A percentile compares a stretch with the other conserved stretches of the same genome.
phyloP scores from a whole-genome alignment of 53 echinoderm and acorn worm species.

The Stichopus horrens region DNA sequence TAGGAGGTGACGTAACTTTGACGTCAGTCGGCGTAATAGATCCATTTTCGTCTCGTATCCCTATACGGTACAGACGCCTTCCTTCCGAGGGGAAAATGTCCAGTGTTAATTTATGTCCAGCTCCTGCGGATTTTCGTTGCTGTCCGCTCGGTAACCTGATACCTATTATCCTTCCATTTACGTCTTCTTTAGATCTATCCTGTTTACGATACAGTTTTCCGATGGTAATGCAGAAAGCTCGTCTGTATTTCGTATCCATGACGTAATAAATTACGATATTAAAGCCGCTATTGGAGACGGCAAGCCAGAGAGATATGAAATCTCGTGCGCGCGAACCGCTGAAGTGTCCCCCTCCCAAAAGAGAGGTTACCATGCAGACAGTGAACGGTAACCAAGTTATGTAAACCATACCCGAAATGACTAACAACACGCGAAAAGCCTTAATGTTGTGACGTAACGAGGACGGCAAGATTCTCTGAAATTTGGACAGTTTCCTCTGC shows the following conservation, averaged over 20 bases:
- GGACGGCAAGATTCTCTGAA: slow-evolving; percentile 13
- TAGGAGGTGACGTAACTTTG: background rate
- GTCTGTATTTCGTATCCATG: slow-evolving; percentile 54
- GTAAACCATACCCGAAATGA: slow-evolving; percentile 55
- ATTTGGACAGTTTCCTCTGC: background rate
- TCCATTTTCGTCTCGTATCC: slow-evolving; percentile 49
- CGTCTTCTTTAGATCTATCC: background rate
- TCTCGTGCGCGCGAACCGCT: background rate
- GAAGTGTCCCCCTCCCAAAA: background rate
- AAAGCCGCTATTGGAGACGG: slow-evolving; percentile 52
- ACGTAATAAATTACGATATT: slow-evolving; percentile 54
- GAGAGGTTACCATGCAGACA: background rate
- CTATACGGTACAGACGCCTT: slow-evolving; percentile 21
- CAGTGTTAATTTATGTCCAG: no score
- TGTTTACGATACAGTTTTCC: background rate
- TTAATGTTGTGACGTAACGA: slow-evolving; percentile 51
- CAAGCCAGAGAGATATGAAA: slow-evolving; percentile 48
- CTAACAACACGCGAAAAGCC: slow-evolving; percentile 51
- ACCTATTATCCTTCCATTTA: background rate
- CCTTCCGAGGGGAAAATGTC: background rate
- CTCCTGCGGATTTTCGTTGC: background rate
- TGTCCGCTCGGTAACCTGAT: background rate
- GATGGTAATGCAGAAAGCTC: background rate
- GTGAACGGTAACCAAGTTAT: slow-evolving; percentile 58
- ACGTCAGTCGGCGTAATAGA: slow-evolving; percentile 35